Conservation (phyloP, 1,140 invertebrate genomes). For the Platorchestia sp. region DNA sequence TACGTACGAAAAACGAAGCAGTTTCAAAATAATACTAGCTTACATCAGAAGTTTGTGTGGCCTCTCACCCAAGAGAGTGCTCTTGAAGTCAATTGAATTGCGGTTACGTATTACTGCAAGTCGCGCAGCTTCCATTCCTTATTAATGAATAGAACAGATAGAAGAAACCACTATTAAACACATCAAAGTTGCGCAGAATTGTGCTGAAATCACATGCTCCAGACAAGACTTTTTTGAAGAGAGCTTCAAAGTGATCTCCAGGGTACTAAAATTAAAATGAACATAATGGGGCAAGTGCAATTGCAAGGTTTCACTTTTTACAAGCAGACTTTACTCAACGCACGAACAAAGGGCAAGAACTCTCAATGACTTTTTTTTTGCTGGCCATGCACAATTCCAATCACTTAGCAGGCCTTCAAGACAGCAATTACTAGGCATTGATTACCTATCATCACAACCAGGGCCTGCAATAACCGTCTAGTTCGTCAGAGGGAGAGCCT, state of each 20-base stretch:
- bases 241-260: background rate
- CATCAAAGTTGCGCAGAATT: background rate
- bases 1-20: background rate
- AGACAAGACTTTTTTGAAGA: background rate
- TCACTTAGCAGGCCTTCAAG: conserved; percentile 26
- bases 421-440: background rate
- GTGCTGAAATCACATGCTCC: background rate
- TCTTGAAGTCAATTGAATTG: too few species aligned
- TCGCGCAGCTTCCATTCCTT: background rate
- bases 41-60: background rate
- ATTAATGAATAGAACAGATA: background rate
- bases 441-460: background rate
- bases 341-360: background rate
- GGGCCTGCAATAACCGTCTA: background rate
- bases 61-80: background rate
- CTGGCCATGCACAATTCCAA: background rate
- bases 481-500: background rate
- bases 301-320: background rate
- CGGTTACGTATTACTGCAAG: background rate
- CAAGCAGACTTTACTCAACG: background rate
- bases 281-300: background rate
- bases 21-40: background rate
- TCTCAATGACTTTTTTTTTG: background rate
- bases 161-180: background rate
- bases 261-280: background rate